Base-by-base conservation (phyloP, 2,888 invertebrate species). In the Hofmannophila pseudospretella region DNA sequence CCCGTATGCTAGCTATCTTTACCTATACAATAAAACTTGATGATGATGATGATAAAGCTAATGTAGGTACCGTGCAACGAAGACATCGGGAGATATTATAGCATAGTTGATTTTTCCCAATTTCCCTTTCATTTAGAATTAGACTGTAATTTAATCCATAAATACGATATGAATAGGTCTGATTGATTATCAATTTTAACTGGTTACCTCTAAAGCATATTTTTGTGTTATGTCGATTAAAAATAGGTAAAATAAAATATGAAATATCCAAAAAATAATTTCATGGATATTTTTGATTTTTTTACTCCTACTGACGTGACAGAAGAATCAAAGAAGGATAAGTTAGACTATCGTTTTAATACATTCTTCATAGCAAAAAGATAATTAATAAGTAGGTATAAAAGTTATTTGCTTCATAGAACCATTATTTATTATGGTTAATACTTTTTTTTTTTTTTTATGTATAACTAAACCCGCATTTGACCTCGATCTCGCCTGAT, bases 31-130 rank as follows among this genome's bases (percentile, higher is more conserved):
- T n/a, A n/a, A n/a, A n/a, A n/a, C n/a, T n/a, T n/a, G n/a, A n/a
- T n/a, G n/a, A n/a, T n/a, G n/a, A n/a, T n/a, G n/a, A n/a, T n/a
- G n/a, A n/a, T n/a, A n/a, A n/a, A n/a, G n/a, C n/a, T n/a, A n/a
- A n/a, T n/a, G n/a, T n/a, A n/a, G n/a, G n/a, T n/a, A n/a, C n/a
- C 71, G 67, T 31, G 64, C 72, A 26, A 74, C 45, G 19, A 80
- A 58, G 11, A 72, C 54, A 42, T 74, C 68, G 0, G 78, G 72
- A 7, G 82, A 74, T 32, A 54, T 54, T 27, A 81, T 57, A 22
- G 55, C 49, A 36, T 43, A 56, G 51, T 79, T 72, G 37, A 81
- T 73, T 77, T 79, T 80, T 32, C n/a, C n/a, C n/a, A 23, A 26
- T 41, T 36, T 16, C 5, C 16, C 16, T 5, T 16, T 3, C 16